Conservation (phyloP, 2,888 invertebrate genomes). For the Cantharis flavilabris region DNA sequence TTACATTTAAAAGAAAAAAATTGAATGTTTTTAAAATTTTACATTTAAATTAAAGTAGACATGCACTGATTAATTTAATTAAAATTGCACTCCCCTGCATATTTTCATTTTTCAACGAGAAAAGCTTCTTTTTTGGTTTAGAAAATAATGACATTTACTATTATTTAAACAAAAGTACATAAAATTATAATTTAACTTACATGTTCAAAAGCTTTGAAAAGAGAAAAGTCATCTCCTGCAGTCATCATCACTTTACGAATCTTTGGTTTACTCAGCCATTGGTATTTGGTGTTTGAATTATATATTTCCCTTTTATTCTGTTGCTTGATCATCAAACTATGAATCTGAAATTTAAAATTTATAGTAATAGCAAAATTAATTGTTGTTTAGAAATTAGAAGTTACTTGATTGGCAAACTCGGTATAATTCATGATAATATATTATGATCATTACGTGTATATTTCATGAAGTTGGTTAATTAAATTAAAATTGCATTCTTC, state of each 20-base stretch:
- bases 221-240: slow-evolving; percentile 44
- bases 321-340: slow-evolving; percentile 48
- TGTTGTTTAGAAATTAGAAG: slow-evolving; percentile 9
- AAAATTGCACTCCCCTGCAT: too few species aligned
- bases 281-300: slow-evolving; percentile 40
- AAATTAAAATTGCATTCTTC: too few species aligned
- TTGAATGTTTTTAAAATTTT: too few species aligned
- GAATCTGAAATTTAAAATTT: slow-evolving; percentile 38
- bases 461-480: neutral
- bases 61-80: too few species aligned
- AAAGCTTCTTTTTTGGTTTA: too few species aligned
- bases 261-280: slow-evolving; percentile 46
- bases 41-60: too few species aligned
- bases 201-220: slow-evolving; percentile 43
- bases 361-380: neutral
- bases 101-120: too few species aligned
- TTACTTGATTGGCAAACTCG: slow-evolving; percentile 38
- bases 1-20: too few species aligned
- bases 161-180: too few species aligned
- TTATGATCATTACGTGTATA: neutral
- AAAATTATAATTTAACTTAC: slow-evolving; percentile 55
- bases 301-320: slow-evolving; percentile 42
- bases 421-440: slow-evolving; percentile 31
- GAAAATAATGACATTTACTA: too few species aligned
- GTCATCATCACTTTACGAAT: slow-evolving; percentile 42